Evolutionary conservation across 2,888 invertebrate genomes (phyloP), one percentile per base, ranked within the genome.

Genomic region (Chaetogeoica ovagalla): DNA sequence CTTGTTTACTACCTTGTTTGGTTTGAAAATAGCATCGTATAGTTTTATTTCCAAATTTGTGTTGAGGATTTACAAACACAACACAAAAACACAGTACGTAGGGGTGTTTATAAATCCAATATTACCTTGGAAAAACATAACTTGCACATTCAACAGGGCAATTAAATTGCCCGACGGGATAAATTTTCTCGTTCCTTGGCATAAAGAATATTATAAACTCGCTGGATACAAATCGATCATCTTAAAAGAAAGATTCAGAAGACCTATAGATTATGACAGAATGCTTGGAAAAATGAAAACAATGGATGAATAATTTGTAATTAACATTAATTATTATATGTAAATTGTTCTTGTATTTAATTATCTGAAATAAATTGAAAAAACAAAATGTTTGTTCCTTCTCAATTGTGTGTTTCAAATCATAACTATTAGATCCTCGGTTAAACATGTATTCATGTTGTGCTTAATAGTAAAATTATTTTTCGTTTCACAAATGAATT

Each of bases 41-140:
- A 71, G 30, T 63, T 79, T 79, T 65, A 65, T 79, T 79, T 79
- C 79, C 2, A 79, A 79, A 21, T 79, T 70, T n/a, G 79, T 79
- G 6, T 55, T 79, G 7, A 79, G 79, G 2, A 71, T 79, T 71
- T 79, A 79, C n/a, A 39, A n/a, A 30, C 79, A 79, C 15, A 71
- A 71, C 17, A 30, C 21, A 5, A 79, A 63, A 43, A n/a, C 13
- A 57, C 70, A 71, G 23, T 71, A 79, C 9, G 23, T 70, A 11
- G 30, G 79, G 17, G 63, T 79, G 8, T 79, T 39, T 21, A 71
- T 79, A 39, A 63, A 79, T 71, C 79, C 79, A 43, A 1, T 79
- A 37, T 65, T 79, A 63, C 79, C 79, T 19, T 79, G 79, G 79
- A 79, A 79, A 63, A 79, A 79, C 39, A 23, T 79, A 15, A 65